phyloP scores from a whole-genome alignment of 1,140 invertebrate species.

The Drosophila tani region DNA sequence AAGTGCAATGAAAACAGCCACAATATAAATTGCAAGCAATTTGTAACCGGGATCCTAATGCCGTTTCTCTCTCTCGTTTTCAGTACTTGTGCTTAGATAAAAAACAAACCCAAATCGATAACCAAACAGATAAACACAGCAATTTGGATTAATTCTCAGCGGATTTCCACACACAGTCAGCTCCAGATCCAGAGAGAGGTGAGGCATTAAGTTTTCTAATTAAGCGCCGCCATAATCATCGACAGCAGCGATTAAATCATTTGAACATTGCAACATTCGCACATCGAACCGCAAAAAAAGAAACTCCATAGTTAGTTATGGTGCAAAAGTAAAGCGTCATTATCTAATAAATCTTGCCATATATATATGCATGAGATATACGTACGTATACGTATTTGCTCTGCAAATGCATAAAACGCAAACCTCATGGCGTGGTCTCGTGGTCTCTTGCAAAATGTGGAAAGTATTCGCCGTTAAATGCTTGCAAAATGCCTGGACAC shows the following conservation, averaged over 20 bases:
- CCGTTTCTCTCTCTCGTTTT: constrained; percentile 45
- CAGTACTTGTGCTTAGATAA: constrained; percentile 40
- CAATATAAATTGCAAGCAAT: constrained; percentile 56
- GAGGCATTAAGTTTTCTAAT: constrained; percentile 32
- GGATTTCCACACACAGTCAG: neutral
- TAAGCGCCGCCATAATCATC: constrained; percentile 43
- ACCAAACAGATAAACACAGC: constrained; percentile 7
- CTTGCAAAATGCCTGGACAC: constrained; percentile 46
- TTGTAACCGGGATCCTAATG: constrained; percentile 52
- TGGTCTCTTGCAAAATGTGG: constrained; percentile 65
- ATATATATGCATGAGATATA: constrained; percentile 34
- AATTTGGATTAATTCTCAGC: constrained; percentile 69
- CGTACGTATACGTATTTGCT: constrained; percentile 9
- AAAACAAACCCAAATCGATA: constrained; percentile 4
- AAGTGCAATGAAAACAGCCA: constrained; percentile 50
- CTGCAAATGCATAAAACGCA: constrained; percentile 49
- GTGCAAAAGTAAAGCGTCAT: constrained; percentile 71
- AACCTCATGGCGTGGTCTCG: constrained; percentile 54
- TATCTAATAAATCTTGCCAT: constrained; percentile 81
- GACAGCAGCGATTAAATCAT: constrained; percentile 66
- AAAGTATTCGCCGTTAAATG: constrained; percentile 49
- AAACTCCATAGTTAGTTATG: constrained; percentile 36
- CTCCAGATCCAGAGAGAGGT: constrained; percentile 11
- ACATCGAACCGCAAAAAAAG: constrained; percentile 46
- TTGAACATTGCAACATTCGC: constrained; percentile 69